Evolutionary conservation across 2,113 vertebrate genomes (phyloP).

Genomic region (zebrafish (Danio rerio)): DNA sequence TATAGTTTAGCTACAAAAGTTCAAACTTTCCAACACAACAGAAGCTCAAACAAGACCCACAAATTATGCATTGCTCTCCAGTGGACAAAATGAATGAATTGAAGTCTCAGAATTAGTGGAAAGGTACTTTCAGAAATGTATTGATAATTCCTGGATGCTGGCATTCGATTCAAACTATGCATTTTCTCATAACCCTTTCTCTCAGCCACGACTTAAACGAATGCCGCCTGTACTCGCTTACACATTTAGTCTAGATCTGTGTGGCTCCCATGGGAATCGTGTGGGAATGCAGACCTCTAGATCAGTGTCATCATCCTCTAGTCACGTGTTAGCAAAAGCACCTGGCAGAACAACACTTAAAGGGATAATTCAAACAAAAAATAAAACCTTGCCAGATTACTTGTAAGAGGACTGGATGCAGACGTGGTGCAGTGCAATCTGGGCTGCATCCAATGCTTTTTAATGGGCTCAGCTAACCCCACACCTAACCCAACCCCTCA

Average conservation of each 20-base stretch:
- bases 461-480: no score
- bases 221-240: neutral
- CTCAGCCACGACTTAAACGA: neutral
- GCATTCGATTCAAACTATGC: neutral
- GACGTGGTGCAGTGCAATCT: no score
- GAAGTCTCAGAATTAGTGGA: neutral
- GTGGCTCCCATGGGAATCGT: conserved; percentile 4
- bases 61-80: neutral
- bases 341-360: conserved; percentile 4
- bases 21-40: neutral
- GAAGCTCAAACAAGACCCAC: neutral
- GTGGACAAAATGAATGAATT: neutral
- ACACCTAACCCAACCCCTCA: no score
- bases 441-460: no score
- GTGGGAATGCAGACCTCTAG: neutral
- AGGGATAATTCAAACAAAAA: neutral
- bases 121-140: neutral
- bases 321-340: neutral
- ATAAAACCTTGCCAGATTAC: no score
- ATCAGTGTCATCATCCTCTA: neutral
- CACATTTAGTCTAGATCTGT: neutral
- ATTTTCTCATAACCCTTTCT: neutral
- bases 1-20: neutral
- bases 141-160: neutral
- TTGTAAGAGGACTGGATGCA: no score